phyloP scores from a whole-genome alignment of 2,888 invertebrate genomes.

The Drosophila trichaetosa region DNA sequence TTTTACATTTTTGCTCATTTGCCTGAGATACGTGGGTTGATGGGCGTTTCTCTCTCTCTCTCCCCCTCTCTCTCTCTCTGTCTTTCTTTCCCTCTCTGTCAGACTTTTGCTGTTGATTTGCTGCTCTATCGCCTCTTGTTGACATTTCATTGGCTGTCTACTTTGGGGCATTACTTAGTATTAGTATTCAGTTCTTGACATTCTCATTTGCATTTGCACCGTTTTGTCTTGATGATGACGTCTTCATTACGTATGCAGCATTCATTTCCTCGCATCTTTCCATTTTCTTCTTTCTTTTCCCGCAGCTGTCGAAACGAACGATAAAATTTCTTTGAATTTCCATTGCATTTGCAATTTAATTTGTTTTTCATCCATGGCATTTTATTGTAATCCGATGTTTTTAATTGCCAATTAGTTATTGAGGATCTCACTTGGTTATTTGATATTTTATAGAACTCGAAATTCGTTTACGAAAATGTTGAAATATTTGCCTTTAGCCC shows the following conservation, averaged over 20 bases:
- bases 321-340: slow-evolving; percentile 18
- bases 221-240: slow-evolving; percentile 29
- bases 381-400: slow-evolving; percentile 20
- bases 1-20: slow-evolving; percentile 59
- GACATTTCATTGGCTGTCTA: slow-evolving; percentile 54
- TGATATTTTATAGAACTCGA: slow-evolving; percentile 24
- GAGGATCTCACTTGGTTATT: slow-evolving; percentile 20
- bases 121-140: slow-evolving; percentile 38
- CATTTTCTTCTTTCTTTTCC: slow-evolving; percentile 11
- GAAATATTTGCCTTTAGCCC: slow-evolving; percentile 40
- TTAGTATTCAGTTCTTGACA: slow-evolving; percentile 53
- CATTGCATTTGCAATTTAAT: slow-evolving; percentile 47
- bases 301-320: slow-evolving; percentile 21
- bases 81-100: neutral
- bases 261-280: slow-evolving; percentile 66
- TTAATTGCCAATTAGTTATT: slow-evolving; percentile 63
- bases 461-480: slow-evolving; percentile 21
- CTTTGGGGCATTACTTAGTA: slow-evolving; percentile 45
- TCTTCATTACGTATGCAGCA: slow-evolving; percentile 60
- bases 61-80: neutral
- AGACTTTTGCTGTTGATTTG: slow-evolving; percentile 16
- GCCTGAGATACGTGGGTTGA: slow-evolving; percentile 7
- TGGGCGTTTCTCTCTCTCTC: slow-evolving; percentile 5
- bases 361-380: slow-evolving; percentile 41
- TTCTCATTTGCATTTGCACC: slow-evolving; percentile 36